A percentile compares a stretch with the other conserved stretches of the same genome.
Conservation (phyloP, 2,888 invertebrate species). For the Ochropleura plecta region DNA sequence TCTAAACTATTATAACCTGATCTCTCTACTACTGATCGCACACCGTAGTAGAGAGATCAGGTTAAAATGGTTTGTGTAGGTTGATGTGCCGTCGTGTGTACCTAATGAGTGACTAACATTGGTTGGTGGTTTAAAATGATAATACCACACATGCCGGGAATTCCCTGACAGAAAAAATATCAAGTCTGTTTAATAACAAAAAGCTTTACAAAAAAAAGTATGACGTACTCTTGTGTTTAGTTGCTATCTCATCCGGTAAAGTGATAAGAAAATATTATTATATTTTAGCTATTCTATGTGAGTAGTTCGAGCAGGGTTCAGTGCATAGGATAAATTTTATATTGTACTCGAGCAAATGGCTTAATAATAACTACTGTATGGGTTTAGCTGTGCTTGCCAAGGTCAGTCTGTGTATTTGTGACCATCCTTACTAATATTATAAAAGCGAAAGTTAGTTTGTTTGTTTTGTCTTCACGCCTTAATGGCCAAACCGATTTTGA, state of each 20-base stretch:
- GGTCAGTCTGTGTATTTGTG: not conserved
- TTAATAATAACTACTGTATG: not conserved
- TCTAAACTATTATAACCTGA: not conserved
- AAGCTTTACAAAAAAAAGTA: not conserved
- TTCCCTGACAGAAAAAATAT: not conserved
- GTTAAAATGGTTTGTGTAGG: too few relatives aligned
- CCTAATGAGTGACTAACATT: not conserved
- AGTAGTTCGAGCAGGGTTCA: not conserved
- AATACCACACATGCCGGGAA: not conserved
- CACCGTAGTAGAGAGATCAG: too few relatives aligned
- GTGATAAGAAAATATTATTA: constrained; percentile 1
- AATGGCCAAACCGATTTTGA: too few relatives aligned
- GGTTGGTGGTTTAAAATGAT: not conserved
- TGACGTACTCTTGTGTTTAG: not conserved
- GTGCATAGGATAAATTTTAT: not conserved
- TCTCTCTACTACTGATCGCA: too few relatives aligned
- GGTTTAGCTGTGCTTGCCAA: not conserved
- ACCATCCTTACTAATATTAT: too few relatives aligned
- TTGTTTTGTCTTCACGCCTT: too few relatives aligned
- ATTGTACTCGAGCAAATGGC: not conserved
- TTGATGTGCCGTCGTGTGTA: too few relatives aligned
- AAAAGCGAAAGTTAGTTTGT: too few relatives aligned
- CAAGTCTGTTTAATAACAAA: not conserved
- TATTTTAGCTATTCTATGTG: not conserved
- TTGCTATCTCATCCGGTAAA: too few relatives aligned